phyloP scores from a whole-genome alignment of 1,140 invertebrate genomes.

The Ruditapes philippinarum region DNA sequence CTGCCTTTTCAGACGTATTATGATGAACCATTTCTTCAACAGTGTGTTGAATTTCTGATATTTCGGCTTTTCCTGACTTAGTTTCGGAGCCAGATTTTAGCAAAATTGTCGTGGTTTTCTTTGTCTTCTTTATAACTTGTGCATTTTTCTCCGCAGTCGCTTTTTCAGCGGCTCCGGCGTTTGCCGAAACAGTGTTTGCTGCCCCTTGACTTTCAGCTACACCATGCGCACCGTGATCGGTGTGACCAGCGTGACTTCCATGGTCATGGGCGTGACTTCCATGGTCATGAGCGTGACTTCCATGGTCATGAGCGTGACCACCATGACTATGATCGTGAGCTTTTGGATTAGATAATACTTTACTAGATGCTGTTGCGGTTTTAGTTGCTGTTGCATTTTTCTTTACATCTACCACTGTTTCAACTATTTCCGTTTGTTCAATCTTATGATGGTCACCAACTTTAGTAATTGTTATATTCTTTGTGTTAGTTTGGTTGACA shows the following conservation, averaged over 20 bases:
- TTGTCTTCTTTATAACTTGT: conserved; percentile 41
- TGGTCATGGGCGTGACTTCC: background rate
- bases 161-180: background rate
- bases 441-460: conserved; percentile 7
- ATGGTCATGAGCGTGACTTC: background rate
- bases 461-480: conserved; percentile 7
- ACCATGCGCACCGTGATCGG: background rate
- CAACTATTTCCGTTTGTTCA: conserved; percentile 15
- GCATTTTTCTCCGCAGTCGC: background rate
- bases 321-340: background rate
- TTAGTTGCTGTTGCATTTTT: background rate
- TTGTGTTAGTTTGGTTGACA: background rate
- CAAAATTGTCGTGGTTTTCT: conserved; percentile 53
- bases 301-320: background rate
- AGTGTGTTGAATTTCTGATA: conserved; percentile 14
- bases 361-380: background rate
- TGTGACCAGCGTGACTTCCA: background rate
- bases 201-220: background rate
- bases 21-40: conserved; percentile 40
- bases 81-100: background rate
- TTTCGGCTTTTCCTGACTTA: background rate
- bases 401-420: background rate
- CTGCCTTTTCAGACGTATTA: background rate
- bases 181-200: background rate
- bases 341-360: background rate